Base-by-base conservation (phyloP, 2,888 invertebrate species). In the Cyclophora punctaria region DNA sequence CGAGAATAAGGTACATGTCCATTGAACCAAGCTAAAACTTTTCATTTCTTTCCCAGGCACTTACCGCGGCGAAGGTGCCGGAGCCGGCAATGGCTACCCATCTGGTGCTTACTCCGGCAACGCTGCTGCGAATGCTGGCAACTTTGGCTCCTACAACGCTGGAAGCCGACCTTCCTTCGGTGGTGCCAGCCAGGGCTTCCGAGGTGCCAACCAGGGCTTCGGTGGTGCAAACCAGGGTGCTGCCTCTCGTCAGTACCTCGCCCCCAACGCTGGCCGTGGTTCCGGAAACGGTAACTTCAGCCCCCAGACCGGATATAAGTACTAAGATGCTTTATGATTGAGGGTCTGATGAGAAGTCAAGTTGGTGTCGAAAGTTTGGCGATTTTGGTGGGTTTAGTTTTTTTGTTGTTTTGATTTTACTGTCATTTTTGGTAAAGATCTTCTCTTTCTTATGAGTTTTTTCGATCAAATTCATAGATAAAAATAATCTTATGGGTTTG, bases 221-320 rank as follows among this genome's bases (percentile, higher is more conserved):
- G 74, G 76, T 43, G 78, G 20, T 20, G 20, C 20, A 1, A 20
- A 20, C 20, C 20, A 20, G 20, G 20, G 72, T 4, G 80, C 79
- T 0, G 69, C 83, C 0, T 84, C 86, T 33, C 82, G 87, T 46
- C 87, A 88, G 53, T 88, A 88, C 71, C 71, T 88, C 41, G 69
- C 86, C 1, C 87, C 87, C 50, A 83, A 80, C 58, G 76, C 81
- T 50, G 85, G 81, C 1, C 66, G 83, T 34, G 80, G 80, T 0
- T 78, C 83, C 0, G 86, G 85, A 5, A 76, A 75, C 41, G 86
- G 87, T 2, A 88, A 82, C 77, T 88, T 78, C 79, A 87, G 85
- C 75, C 60, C 85, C 7, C 85, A 83, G 59, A 69, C 84, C 50
- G 88, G 88, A 40, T 88, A 88, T 80, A 75, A 68, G 54, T 88